These are phyloP conservation scores for Tapera naevia DNA, from an alignment of 2,797 vertebrate species.

Conservation along the genomic window DNA sequence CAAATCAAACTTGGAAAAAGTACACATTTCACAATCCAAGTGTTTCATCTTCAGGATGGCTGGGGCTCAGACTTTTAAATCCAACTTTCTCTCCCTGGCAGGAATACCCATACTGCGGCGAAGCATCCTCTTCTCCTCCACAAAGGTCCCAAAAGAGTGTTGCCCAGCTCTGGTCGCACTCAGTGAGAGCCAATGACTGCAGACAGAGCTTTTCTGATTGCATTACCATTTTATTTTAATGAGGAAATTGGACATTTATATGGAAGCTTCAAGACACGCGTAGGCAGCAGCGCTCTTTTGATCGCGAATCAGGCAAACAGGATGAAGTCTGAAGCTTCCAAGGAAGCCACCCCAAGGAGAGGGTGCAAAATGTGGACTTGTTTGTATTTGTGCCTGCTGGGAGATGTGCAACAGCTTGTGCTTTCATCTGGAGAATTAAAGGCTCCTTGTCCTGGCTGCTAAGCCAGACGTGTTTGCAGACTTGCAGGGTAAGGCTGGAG, in stretches of 20 bases:
- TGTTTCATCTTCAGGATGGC: constrained; percentile 45
- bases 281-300: constrained; percentile 47
- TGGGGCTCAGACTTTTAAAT: background rate
- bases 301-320: constrained; percentile 46
- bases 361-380: background rate
- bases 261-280: constrained; percentile 1
- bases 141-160: background rate
- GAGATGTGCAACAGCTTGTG: background rate
- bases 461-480: background rate
- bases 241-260: background rate
- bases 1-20: constrained; percentile 34
- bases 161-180: background rate
- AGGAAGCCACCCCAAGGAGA: constrained; percentile 35
- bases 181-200: rapidly evolving
- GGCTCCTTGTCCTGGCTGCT: background rate
- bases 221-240: background rate
- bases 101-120: background rate
- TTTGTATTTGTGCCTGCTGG: background rate
- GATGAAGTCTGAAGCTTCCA: constrained; percentile 53
- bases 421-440: constrained; percentile 46
- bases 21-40: background rate
- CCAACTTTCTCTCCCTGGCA: background rate
- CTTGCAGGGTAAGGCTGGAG: background rate
- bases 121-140: background rate
- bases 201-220: background rate